These are phyloP conservation scores for Tokudaia tokunoshimensis DNA, from an alignment of 2,797 vertebrate genomes.

Conservation along the genomic window DNA sequence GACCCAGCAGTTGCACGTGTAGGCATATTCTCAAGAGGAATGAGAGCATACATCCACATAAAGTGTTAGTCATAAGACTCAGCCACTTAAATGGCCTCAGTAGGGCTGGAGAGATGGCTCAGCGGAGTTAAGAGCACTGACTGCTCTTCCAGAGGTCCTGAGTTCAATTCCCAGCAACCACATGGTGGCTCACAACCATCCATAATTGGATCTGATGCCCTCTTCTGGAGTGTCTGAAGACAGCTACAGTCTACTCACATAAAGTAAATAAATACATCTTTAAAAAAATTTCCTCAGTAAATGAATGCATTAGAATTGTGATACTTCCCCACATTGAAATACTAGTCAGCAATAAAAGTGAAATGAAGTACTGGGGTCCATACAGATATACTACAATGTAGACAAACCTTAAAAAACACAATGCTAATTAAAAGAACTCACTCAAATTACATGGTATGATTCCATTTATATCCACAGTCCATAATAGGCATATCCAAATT, in stretches of 20 bases:
- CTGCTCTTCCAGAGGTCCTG: too few relatives aligned
- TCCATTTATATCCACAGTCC: not conserved
- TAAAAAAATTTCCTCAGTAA: not conserved
- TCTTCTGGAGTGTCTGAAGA: too few relatives aligned
- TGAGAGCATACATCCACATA: not conserved
- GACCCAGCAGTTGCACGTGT: not conserved
- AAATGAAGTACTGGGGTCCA: not conserved
- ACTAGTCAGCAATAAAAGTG: slow-evolving; percentile 21
- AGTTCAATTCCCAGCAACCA: too few relatives aligned
- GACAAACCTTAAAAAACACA: not conserved
- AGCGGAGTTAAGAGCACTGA: too few relatives aligned
- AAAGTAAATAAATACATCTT: too few relatives aligned
- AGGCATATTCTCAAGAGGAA: not conserved
- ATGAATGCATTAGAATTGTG: not conserved
- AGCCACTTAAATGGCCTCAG: not conserved
- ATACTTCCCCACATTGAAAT: not conserved
- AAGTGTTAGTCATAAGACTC: not conserved
- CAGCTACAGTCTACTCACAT: too few relatives aligned
- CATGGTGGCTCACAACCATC: too few relatives aligned
- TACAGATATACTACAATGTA: not conserved
- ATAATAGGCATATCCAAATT: not conserved
- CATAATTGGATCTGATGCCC: too few relatives aligned
- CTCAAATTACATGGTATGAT: not conserved
- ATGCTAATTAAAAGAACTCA: not conserved
- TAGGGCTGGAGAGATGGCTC: too few relatives aligned